phyloP scores from a whole-genome alignment of 2,113 vertebrate genomes.

The Aptenodytes forsteri region DNA sequence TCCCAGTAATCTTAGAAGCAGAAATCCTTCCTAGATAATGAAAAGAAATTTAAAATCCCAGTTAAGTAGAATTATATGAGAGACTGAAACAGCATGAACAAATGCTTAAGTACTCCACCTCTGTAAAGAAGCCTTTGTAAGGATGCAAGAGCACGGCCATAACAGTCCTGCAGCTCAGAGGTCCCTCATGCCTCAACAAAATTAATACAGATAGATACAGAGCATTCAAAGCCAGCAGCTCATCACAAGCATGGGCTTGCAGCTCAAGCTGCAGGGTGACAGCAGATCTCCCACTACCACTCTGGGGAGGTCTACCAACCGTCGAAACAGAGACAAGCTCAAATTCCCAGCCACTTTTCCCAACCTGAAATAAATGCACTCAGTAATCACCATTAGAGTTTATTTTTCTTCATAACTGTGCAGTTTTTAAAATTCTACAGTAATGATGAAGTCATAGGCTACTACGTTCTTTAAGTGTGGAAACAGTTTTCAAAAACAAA shows the following conservation, averaged over 20 bases:
- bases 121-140: not conserved
- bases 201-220: not conserved
- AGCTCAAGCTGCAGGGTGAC: accelerated
- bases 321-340: not conserved
- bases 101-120: not conserved
- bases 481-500: conserved; percentile 37
- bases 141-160: not conserved
- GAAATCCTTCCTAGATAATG: conserved; percentile 10
- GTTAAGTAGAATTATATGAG: not conserved
- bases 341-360: not conserved
- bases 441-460: conserved; percentile 7
- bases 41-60: not conserved
- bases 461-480: conserved; percentile 10
- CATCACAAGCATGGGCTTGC: accelerated
- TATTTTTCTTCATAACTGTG: conserved; percentile 55
- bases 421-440: conserved; percentile 57
- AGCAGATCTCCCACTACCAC: not conserved
- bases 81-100: not conserved
- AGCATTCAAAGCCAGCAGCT: not conserved
- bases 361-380: not conserved
- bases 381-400: conserved; percentile 34
- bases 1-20: not conserved
- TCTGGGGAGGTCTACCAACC: not conserved
- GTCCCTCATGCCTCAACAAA: not conserved
- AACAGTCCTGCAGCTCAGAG: not conserved